Conservation (phyloP, 2,113 vertebrate genomes). For the Pardalotus punctatus region DNA sequence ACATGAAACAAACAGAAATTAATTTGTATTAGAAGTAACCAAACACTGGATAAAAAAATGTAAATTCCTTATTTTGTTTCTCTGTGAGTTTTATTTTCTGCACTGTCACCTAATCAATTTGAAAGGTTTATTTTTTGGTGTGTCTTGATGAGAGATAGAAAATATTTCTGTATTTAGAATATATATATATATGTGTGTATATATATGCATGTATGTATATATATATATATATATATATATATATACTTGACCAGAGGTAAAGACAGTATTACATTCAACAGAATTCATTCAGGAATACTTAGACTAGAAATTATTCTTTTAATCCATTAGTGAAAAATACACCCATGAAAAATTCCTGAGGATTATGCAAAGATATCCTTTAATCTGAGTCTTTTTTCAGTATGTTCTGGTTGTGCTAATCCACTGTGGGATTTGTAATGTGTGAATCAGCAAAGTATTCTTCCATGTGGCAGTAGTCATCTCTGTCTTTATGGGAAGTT, state of each 20-base stretch:
- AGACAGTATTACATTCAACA: constrained; percentile 65
- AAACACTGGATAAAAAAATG: not conserved
- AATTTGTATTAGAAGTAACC: not conserved
- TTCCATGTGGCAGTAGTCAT: not conserved
- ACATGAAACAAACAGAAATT: not conserved
- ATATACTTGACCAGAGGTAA: constrained; percentile 73
- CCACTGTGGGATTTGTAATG: constrained; percentile 69
- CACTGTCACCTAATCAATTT: not conserved
- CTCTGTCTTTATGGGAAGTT: not conserved
- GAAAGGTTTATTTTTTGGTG: not conserved
- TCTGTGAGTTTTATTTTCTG: not conserved
- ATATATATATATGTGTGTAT: constrained; percentile 1
- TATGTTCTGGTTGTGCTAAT: constrained; percentile 65
- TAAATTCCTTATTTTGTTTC: not conserved
- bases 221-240: not conserved
- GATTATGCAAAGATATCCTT: not conserved
- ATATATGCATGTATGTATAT: not conserved
- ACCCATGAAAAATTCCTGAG: not conserved
- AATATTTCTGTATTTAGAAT: constrained; percentile 47
- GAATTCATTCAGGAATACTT: constrained; percentile 67
- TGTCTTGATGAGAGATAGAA: not conserved
- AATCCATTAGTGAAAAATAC: not conserved
- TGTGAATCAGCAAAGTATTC: constrained; percentile 21
- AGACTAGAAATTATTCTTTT: constrained; percentile 32
- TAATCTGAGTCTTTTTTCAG: constrained; percentile 23